Base-by-base conservation (phyloP, 2,113 vertebrate genomes). In the Rhabdornis inornatus region DNA sequence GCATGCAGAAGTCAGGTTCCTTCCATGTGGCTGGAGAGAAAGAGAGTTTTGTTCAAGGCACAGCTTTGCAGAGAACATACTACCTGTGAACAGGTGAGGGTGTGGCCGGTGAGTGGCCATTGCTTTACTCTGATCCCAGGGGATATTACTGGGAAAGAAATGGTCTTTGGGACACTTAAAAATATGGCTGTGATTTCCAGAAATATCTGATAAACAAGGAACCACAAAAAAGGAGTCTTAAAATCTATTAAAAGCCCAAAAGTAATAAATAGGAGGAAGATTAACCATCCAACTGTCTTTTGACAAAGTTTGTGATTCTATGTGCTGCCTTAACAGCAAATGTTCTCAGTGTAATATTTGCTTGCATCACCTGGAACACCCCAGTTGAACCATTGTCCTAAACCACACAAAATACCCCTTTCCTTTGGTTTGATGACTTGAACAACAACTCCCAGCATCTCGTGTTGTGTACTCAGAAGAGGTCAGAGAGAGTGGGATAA, bases 401-500 rank as follows among this genome's bases (percentile, higher is more conserved):
- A 94, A 39, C 11, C 55, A 4, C 61, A 64, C 9, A 19, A 30
- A 42, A 24, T 21, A 2, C 3, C 22, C 31, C 11, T 70, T 60
- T 45, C 30, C 56, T 85, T 37, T 9, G 4, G 47, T 21, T 2
- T 66, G 49, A 6, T 25, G n/a, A 35, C 21, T 71, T 1, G 0
- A 76, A 27, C 13, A 60, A 30, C 69, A 94, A 39, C 72, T 86
- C 63, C 44, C 71, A 86, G 11, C 3, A 33, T 47, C 68, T 42
- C 0, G 0, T 61, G 35, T 4, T 61, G 37, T 25, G 14, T 47
- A 42, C 10, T 39, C 47, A 31, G 31, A 2, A 2, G 31, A 40
- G 49, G 19, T 19, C n/a, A 45, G 42, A 33, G 44, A 44, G 22
- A 22, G 10, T 20, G 19, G 28, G 10, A 52, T 65, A 52, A 78